Conservation (phyloP, 2,888 invertebrate species). For the Conchocele bisecta region DNA sequence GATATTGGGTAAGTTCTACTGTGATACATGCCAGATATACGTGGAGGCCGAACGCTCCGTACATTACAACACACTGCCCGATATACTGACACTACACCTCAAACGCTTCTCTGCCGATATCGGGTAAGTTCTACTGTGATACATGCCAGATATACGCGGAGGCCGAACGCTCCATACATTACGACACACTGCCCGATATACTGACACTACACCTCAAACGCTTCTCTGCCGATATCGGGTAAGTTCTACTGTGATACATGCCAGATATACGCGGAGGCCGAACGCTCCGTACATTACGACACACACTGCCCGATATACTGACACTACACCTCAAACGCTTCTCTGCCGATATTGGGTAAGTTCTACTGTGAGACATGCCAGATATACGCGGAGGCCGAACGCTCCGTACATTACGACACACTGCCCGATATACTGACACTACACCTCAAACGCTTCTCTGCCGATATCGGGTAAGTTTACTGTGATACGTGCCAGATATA, state of each 20-base stretch:
- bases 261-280: slow-evolving; percentile 93
- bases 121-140: slow-evolving; percentile 96
- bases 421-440: slow-evolving; percentile 93
- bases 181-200: slow-evolving; percentile 92
- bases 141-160: slow-evolving; percentile 94
- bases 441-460: slow-evolving; percentile 91
- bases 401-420: slow-evolving; percentile 93
- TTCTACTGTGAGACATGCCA: slow-evolving; percentile 95
- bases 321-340: slow-evolving; percentile 94
- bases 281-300: slow-evolving; percentile 93
- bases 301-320: slow-evolving; percentile 91
- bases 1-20: no score
- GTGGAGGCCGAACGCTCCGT: no score
- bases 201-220: slow-evolving; percentile 94
- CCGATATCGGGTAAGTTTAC: slow-evolving; percentile 85
- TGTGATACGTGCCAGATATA: slow-evolving; percentile 93
- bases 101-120: no score
- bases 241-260: slow-evolving; percentile 89
- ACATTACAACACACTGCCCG: no score
- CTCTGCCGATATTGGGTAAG: slow-evolving; percentile 87
- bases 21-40: no score
- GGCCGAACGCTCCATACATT: slow-evolving; percentile 93
- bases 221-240: slow-evolving; percentile 86
- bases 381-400: slow-evolving; percentile 93
- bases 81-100: no score